Base-by-base conservation (phyloP, 1,140 invertebrate species). In the Mizuhopecten yessoensis region DNA sequence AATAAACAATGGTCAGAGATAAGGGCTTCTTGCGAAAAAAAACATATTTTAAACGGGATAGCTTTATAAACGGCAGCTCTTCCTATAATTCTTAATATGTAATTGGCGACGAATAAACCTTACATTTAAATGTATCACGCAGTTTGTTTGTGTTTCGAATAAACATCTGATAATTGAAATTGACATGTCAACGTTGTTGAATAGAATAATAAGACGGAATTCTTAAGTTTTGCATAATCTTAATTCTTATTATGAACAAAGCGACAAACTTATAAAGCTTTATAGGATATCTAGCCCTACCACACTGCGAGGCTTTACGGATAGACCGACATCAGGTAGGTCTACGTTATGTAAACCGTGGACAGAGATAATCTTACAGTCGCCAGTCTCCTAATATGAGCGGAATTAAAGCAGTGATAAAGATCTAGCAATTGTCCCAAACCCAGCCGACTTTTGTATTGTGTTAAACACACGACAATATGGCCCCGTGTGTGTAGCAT, bases 221-320 rank as follows among this genome's bases (percentile, higher is more conserved):
- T 75, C 9, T 75, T 75, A 23, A 75, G 57, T 75, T 75, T 75
- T 75, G 23, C 57, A 75, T 75, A 75, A 75, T 75, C 57, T 75
- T 75, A 75, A 75, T 75, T 75, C 57, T n/a, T 75, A 75, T 29
- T 75, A 75, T 75, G 57, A 29, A 75, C n/a, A 75, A 75, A 75
- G 15, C 45, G 20, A 75, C n/a, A 75, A 75, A 29, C 57, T 1
- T 75, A 7, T 29, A 75, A 49, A 17, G n/a, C 23, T 75, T 75
- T 13, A 45, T 45, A 45, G 29, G n/a, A n/a, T 29, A 75, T 0
- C 23, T 29, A 5, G 57, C 23, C n/a, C 36, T 39, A 39, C 36
- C 57, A 75, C 57, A 75, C 57, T n/a, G n/a, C 1, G 57, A 29
- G 57, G 23, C 5, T 45, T 45, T 45, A 45, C 42, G 17, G 42